Conservation (phyloP, 2,113 vertebrate species). For the Stegostoma tigrinum region DNA sequence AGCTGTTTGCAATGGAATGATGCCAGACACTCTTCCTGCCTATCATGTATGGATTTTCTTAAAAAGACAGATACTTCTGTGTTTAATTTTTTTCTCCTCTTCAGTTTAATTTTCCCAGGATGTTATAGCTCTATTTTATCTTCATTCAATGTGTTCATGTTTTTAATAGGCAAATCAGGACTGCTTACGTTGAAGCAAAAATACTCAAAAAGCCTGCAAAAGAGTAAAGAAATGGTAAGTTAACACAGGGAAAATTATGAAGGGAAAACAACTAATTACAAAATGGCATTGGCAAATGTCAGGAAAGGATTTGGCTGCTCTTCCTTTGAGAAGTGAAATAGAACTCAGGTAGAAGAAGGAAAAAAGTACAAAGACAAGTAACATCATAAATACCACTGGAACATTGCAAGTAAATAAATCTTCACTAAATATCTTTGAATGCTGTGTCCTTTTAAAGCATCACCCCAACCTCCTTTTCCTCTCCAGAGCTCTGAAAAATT, state of each 20-base stretch:
- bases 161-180: neutral
- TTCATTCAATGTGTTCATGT: neutral
- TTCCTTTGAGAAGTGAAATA: neutral
- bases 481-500: neutral
- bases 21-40: neutral
- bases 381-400: neutral
- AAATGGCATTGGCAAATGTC: neutral
- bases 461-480: neutral
- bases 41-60: neutral
- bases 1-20: neutral
- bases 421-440: neutral
- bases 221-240: neutral
- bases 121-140: neutral
- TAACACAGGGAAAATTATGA: neutral
- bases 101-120: neutral
- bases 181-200: neutral
- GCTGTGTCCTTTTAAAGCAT: neutral
- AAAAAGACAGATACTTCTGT: neutral
- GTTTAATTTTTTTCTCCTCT: neutral
- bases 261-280: neutral
- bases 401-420: neutral
- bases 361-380: neutral
- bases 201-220: neutral
- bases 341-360: neutral
- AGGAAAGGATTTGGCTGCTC: neutral